Percentiles rank a stretch among this genome's conserved stretches.
Evolutionary conservation across 2,888 invertebrate species (phyloP).

Genomic region (Synanthedon andrenaeformis): DNA sequence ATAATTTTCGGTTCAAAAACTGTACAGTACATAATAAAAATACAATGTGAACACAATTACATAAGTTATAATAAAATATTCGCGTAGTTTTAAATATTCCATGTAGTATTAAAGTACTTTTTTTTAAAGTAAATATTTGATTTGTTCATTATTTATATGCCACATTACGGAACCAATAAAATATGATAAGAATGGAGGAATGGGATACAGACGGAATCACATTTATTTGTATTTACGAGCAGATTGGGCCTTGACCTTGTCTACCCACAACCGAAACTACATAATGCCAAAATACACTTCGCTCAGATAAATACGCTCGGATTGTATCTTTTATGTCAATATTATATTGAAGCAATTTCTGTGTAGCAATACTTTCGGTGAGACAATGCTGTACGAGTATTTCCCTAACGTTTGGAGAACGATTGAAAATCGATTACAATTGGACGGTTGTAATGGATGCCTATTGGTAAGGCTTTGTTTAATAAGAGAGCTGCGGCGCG

Average conservation of each 20-base stretch:
- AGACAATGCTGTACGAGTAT: conserved; percentile 9
- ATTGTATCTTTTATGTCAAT: conserved; percentile 8
- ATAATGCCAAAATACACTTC: conserved; percentile 31
- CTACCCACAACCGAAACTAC: conserved; percentile 2
- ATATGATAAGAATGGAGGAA: conserved; percentile 59
- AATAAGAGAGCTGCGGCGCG: conserved; percentile 26
- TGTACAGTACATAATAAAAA: too few relatives aligned
- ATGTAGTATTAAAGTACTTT: too few relatives aligned
- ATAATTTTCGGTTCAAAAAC: too few relatives aligned
- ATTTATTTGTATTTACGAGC: conserved; percentile 63
- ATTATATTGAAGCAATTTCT: neutral
- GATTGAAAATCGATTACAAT: neutral
- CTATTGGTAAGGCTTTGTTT: conserved; percentile 15
- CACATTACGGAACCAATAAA: conserved; percentile 52
- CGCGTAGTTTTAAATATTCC: too few relatives aligned
- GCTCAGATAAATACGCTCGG: conserved; percentile 29
- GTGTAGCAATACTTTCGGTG: neutral
- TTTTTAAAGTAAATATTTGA: too few relatives aligned
- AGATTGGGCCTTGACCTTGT: conserved; percentile 48
- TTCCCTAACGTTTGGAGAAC: neutral
- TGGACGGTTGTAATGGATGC: neutral
- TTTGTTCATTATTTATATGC: conserved; percentile 7
- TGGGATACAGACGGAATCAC: conserved; percentile 50
- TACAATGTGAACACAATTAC: too few relatives aligned
- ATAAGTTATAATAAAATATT: too few relatives aligned